Percentiles rank a stretch among this genome's conserved stretches.
These are phyloP conservation scores for Pseudochirops corinnae DNA, from an alignment of 2,797 vertebrate species.

Conservation along the genomic window DNA sequence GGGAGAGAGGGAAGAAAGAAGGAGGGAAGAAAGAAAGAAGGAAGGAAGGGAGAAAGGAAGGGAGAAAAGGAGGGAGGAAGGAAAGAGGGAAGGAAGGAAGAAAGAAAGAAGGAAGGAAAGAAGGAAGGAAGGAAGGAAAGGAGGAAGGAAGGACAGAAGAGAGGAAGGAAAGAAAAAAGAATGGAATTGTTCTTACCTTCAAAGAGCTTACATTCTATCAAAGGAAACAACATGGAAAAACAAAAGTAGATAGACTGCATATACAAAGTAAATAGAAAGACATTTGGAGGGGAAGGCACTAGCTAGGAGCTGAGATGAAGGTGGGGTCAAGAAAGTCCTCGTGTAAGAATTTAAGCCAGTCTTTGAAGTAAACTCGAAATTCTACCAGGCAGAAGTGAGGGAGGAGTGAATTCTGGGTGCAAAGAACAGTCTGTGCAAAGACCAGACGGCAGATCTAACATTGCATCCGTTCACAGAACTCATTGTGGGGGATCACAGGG, in stretches of 20 bases:
- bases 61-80: no score
- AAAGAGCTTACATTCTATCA: neutral
- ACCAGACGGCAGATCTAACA: neutral
- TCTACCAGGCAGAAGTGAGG: neutral
- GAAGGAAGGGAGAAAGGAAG: neutral
- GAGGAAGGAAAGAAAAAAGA: neutral
- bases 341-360: neutral
- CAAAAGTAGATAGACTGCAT: neutral
- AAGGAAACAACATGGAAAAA: neutral
- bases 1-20: no score
- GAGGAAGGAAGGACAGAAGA: no score
- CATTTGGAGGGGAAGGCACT: neutral
- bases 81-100: neutral
- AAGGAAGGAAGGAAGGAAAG: neutral
- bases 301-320: no score
- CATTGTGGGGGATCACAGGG: neutral
- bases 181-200: neutral
- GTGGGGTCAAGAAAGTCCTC: neutral
- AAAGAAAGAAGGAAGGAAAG: neutral
- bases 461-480: neutral
- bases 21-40: accelerated
- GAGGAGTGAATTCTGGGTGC: neutral
- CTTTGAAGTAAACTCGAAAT: neutral
- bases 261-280: neutral
- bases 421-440: neutral